Percentiles rank a stretch among this genome's conserved stretches.
Evolutionary conservation across 2,888 invertebrate genomes (phyloP).

Genomic region (Epirrhoe alternata): DNA sequence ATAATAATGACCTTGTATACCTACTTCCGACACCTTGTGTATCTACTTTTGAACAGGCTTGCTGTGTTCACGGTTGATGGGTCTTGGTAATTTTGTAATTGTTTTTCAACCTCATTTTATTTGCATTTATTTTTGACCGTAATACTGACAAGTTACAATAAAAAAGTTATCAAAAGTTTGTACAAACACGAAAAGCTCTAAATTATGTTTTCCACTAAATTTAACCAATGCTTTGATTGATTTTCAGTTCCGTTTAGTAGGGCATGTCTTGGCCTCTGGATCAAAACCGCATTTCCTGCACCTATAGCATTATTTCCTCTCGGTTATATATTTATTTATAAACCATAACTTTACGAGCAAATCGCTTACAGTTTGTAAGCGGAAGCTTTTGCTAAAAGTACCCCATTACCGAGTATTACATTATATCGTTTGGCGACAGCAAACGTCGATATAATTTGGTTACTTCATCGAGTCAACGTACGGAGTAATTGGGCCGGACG

Average conservation of each 20-base stretch:
- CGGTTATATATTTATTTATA: not conserved
- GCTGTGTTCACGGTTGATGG: not conserved
- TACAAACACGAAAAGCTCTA: too few relatives aligned
- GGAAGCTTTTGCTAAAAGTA: conserved; percentile 1
- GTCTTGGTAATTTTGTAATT: not conserved
- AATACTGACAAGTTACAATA: too few relatives aligned
- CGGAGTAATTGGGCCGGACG: conserved; percentile 65
- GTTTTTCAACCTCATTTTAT: not conserved
- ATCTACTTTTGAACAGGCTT: not conserved
- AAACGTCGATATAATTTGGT: conserved; percentile 64
- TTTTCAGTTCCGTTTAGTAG: too few relatives aligned
- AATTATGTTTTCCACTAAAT: too few relatives aligned
- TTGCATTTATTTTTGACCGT: not conserved
- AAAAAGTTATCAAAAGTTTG: too few relatives aligned
- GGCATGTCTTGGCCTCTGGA: too few relatives aligned
- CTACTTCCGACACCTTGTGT: not conserved
- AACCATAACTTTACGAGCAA: not conserved
- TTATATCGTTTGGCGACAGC: conserved; percentile 35
- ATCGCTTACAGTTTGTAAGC: not conserved
- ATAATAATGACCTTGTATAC: conserved; percentile 32
- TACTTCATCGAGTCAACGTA: conserved; percentile 63
- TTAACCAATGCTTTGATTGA: too few relatives aligned
- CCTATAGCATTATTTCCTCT: too few relatives aligned
- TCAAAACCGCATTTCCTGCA: too few relatives aligned
- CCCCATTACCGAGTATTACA: not conserved